Evolutionary conservation across 2,113 vertebrate species (phyloP).

Genomic region (Rutilus rutilus): DNA sequence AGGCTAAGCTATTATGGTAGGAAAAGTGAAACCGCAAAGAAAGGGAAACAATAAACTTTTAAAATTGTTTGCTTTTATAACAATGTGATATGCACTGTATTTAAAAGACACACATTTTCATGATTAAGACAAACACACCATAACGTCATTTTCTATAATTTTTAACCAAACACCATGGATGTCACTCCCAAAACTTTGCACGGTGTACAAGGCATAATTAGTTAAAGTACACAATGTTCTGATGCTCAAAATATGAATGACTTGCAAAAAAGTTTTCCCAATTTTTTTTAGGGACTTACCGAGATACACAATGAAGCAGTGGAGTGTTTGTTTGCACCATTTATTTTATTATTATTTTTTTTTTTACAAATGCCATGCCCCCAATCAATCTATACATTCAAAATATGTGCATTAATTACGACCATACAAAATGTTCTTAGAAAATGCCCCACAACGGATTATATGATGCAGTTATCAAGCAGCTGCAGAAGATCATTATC

Average conservation of each 20-base stretch:
- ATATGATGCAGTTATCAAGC: constrained; percentile 18
- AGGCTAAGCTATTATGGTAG: background rate
- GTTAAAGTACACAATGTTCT: constrained; percentile 14
- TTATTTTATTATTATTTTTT: background rate
- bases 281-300: background rate
- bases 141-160: background rate
- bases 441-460: constrained; percentile 8
- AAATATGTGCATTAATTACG: constrained; percentile 18
- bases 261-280: background rate
- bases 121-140: background rate
- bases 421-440: background rate
- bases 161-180: background rate
- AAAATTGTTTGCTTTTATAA: background rate
- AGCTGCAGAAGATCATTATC: constrained; percentile 34
- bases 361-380: constrained; percentile 1
- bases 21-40: background rate
- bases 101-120: background rate
- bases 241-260: background rate
- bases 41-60: background rate
- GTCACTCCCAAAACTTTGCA: background rate
- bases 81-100: background rate
- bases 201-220: background rate
- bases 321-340: background rate
- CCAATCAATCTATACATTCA: constrained; percentile 6
- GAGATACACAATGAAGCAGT: background rate